Evolutionary conservation across 2,797 vertebrate species (phyloP).

Genomic region (Botia kubotai): DNA sequence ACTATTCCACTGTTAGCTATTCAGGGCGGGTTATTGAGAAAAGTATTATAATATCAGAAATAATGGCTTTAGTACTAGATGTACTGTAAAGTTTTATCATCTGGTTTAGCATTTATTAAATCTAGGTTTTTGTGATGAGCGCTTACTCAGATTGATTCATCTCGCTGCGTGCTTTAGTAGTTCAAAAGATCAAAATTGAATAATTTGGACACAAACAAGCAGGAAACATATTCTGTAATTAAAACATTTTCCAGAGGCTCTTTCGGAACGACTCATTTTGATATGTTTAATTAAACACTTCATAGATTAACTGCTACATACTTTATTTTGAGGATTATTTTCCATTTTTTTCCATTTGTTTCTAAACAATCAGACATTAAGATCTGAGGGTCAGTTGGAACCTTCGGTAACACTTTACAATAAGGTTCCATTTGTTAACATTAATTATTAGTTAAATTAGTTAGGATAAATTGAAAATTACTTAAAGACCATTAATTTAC

Average conservation of each 20-base stretch:
- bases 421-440: no score
- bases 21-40: not conserved
- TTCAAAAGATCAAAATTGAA: slow-evolving; percentile 29
- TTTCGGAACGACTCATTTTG: slow-evolving; percentile 15
- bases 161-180: slow-evolving; percentile 25
- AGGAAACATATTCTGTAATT: slow-evolving; percentile 18
- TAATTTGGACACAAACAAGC: slow-evolving; percentile 34
- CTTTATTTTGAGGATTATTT: not conserved
- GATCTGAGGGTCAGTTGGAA: not conserved
- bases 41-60: not conserved
- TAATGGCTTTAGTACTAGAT: slow-evolving; percentile 14
- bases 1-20: slow-evolving; percentile 3
- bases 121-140: slow-evolving; percentile 32
- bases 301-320: not conserved
- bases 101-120: slow-evolving; percentile 45
- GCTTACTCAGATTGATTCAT: slow-evolving; percentile 31
- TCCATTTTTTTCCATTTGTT: not conserved
- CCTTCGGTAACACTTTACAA: no score
- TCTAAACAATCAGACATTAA: slow-evolving; percentile 1
- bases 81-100: slow-evolving; percentile 33
- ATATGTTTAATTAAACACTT: slow-evolving; percentile 18
- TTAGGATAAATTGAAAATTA: no score
- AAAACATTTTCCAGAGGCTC: slow-evolving; percentile 8
- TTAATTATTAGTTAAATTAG: no score
- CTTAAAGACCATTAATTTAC: no score